Evolutionary conservation across 2,888 invertebrate species (phyloP), one percentile per base, ranked within the genome.

Genomic region (Dicyrtoma fusca): DNA sequence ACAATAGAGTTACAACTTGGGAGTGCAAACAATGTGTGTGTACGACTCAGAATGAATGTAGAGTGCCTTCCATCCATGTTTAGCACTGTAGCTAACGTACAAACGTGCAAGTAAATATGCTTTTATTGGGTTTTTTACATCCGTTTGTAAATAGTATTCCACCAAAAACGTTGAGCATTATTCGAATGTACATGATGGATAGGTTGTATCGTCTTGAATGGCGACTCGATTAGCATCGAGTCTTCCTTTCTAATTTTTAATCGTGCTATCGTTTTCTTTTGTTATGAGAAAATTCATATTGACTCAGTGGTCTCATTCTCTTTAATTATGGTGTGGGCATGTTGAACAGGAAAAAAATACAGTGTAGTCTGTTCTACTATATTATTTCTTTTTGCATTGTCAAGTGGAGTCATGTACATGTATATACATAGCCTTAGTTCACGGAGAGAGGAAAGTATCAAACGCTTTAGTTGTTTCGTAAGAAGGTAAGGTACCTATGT

Each of bases 231-330:
- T 61, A 44, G 25, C 17, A 25, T 55, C 14, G 44, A 61, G n/a
- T 61, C 44, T 44, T 49, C 64, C 64, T 64, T 64, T 64, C 64
- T 64, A 64, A 23, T 64, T 64, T 51, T 49, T 26, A 51, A 51
- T 64, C 64, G 64, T 64, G 25, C 49, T 63, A 63, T 63, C 63
- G 21, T 25, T 51, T 64, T 49, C 51, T 26, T 49, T 64, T 64
- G 51, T 64, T 26, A 64, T 64, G 64, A 64, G 64, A 49, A 64
- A 45, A 51, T 51, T 64, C 49, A 49, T 49, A 64, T 64, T 64
- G 64, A 64, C 64, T 64, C 51, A 64, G 25, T 64, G 64, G 51
- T 64, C 64, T 26, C 64, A 64, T 64, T 64, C 64, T 64, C 63
- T 64, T 64, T 62, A 57, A 57, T 57, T 23, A 57, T 57, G 21